Conservation (phyloP, 2,113 vertebrate genomes). For the Chauna torquata region DNA sequence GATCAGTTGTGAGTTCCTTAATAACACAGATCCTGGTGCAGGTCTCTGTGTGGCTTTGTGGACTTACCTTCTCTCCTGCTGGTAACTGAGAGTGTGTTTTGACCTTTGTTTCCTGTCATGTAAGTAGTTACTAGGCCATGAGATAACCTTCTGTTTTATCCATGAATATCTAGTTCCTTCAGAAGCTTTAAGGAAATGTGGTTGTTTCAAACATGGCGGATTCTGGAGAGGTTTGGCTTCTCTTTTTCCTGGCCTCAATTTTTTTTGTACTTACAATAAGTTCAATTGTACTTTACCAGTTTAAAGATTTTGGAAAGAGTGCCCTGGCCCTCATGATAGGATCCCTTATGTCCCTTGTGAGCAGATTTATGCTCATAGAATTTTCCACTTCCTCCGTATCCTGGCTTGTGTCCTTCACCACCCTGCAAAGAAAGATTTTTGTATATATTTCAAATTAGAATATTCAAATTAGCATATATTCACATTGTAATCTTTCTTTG, state of each 20-base stretch:
- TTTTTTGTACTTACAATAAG: not conserved
- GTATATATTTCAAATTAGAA: not conserved
- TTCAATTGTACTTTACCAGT: constrained; percentile 85
- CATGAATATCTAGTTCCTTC: not conserved
- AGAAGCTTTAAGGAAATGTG: not conserved
- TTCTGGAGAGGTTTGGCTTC: not conserved
- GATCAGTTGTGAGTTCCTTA: not conserved
- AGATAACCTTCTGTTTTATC: not conserved
- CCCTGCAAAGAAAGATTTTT: constrained; percentile 75
- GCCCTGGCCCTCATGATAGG: constrained; percentile 88
- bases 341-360: constrained; percentile 89
- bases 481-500: not conserved
- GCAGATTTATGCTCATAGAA: constrained; percentile 79
- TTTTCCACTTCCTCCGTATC: constrained; percentile 78
- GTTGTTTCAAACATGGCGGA: not conserved
- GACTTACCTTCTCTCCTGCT: not conserved
- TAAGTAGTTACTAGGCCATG: not conserved
- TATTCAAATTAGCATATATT: not conserved
- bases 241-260: not conserved
- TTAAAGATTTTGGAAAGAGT: constrained; percentile 97
- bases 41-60: not conserved
- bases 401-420: constrained; percentile 81
- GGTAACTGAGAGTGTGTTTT: not conserved
- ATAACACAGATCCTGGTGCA: not conserved
- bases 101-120: not conserved